Evolutionary conservation across 2,888 invertebrate species (phyloP).

Genomic region (Pimpla rufipes): DNA sequence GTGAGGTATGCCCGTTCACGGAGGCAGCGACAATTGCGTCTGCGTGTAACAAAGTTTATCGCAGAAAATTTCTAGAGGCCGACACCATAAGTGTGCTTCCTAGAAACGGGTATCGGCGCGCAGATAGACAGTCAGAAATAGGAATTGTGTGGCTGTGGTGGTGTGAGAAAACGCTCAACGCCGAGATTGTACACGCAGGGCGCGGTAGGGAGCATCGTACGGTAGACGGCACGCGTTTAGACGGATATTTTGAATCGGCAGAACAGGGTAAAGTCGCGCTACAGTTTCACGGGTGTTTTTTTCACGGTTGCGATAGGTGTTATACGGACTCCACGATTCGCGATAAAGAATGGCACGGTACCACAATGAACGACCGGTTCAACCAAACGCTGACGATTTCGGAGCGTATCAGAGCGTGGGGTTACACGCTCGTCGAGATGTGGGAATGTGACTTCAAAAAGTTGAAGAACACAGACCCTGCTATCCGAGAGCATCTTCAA

Average conservation of each 20-base stretch:
- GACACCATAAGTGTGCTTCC: conserved; percentile 22
- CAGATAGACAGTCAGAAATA: background rate
- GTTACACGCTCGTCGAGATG: background rate
- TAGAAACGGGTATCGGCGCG: conserved; percentile 32
- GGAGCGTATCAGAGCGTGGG: background rate
- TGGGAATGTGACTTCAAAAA: conserved; percentile 4
- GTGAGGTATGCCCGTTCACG: conserved; percentile 73
- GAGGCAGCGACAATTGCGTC: conserved; percentile 68
- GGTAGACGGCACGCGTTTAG: conserved; percentile 2
- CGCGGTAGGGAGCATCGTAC: conserved; percentile 5
- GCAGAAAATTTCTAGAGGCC: conserved; percentile 31
- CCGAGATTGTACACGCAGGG: background rate
- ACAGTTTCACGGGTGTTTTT: conserved; percentile 23
- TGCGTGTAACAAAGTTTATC: conserved; percentile 39
- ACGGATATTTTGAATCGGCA: conserved; percentile 10
- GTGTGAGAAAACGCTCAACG: background rate
- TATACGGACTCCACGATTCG: background rate
- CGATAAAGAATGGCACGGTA: background rate
- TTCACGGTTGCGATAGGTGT: conserved; percentile 1
- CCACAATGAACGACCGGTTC: background rate
- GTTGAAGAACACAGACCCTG: background rate
- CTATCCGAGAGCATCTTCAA: background rate
- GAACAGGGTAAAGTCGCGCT: background rate
- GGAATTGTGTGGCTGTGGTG: conserved; percentile 9
- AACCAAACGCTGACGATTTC: background rate